Evolutionary conservation across 2,113 vertebrate species (phyloP), one percentile per base, ranked within the genome.

Genomic region (Oceanodroma tethys): DNA sequence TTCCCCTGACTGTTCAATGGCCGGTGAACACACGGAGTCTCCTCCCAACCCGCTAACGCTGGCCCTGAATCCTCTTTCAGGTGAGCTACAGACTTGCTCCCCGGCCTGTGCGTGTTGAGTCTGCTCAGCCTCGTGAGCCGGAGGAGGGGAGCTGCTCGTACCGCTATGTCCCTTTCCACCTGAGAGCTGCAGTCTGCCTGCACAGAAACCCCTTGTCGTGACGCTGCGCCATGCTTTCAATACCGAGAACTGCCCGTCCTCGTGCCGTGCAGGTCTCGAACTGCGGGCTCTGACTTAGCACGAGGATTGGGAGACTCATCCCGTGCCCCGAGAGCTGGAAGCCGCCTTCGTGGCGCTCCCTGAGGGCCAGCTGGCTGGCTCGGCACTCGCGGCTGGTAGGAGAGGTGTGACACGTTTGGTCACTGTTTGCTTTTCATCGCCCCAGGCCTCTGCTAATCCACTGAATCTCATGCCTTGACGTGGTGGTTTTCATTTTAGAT

Each of bases 341-440:
- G 29, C 47, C 34, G 2, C 15, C 0, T 29, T 8, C 6, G 1
- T 13, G 56, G 29, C 47, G 0, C 29, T 55, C 34, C 22, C 38
- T 7, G 56, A 16, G 27, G 34, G 34, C 4, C 13, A 63, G 48
- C 38, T 21, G 45, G 16, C 65, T 43, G 74, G 32, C 60, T 42
- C 71, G 2, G 62, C 53, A 0, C 34, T 29, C 5, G 2, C 11
- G 6, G 42, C 67, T 4, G 23, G 16, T 3, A 2, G 36, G 6
- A 36, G 27, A 17, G 79, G 1, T 8, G 55, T 3, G 56, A 12
- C 12, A 2, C 14, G 0, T 9, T 26, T 4, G 40, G 13, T 29
- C 38, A 1, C 82, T 10, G 4, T 27, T 20, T 7, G 52, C 45
- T 45, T 59, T 47, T 21, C 3, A 9, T 22, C n/a, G 3, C 47